Conservation (phyloP, 2,113 vertebrate genomes). For the Passerina amoena region DNA sequence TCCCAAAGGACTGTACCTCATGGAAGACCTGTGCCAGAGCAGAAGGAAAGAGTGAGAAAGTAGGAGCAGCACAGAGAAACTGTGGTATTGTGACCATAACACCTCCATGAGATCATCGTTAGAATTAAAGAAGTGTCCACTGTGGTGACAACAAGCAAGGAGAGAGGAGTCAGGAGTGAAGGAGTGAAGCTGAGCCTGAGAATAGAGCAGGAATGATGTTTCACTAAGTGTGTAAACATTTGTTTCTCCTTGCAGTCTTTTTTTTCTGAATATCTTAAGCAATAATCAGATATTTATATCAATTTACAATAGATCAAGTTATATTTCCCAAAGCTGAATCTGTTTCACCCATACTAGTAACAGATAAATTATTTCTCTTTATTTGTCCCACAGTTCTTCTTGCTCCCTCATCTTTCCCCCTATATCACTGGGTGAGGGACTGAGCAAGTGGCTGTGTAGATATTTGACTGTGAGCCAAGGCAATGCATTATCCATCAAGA, state of each 20-base stretch:
- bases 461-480: background rate
- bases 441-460: background rate
- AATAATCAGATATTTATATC: background rate
- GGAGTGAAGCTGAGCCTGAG: background rate
- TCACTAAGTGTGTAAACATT: background rate
- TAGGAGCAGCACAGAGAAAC: background rate
- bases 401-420: background rate
- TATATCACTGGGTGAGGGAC: background rate
- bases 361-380: background rate
- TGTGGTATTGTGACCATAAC: background rate
- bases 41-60: background rate
- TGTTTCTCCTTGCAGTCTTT: background rate
- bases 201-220: background rate
- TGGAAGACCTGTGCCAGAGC: background rate
- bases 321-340: background rate
- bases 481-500: conserved; percentile 26
- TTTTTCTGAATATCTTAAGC: background rate
- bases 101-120: background rate
- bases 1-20: background rate
- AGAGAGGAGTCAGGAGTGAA: background rate
- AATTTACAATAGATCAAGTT: background rate
- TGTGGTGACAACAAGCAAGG: background rate
- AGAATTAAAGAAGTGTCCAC: background rate
- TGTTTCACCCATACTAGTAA: background rate
- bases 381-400: background rate